Evolutionary conservation across 2,797 vertebrate species (phyloP).

Genomic region (Anguilla pacifica): DNA sequence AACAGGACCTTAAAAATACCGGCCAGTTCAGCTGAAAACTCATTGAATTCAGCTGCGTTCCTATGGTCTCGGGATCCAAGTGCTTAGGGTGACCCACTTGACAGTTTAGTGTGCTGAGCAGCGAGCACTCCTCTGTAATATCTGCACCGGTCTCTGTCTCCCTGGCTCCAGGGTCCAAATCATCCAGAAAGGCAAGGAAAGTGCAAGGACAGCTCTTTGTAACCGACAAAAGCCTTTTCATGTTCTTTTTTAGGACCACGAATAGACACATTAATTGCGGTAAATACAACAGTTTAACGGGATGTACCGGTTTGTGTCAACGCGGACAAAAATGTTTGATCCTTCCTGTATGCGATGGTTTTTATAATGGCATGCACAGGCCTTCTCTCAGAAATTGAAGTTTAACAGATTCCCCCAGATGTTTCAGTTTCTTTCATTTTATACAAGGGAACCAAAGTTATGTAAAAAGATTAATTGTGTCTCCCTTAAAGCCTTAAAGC

Average conservation of each 20-base stretch:
- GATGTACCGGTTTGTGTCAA: neutral
- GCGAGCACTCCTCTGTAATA: slow-evolving; percentile 41
- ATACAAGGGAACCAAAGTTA: neutral
- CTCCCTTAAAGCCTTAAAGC: neutral
- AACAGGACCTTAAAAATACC: neutral
- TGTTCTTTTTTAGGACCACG: neutral
- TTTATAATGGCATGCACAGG: neutral
- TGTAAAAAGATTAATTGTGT: slow-evolving; percentile 12
- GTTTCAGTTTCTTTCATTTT: neutral
- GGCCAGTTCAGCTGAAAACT: neutral
- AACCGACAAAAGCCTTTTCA: neutral
- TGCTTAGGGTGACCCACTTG: slow-evolving; percentile 66
- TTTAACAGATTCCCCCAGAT: neutral
- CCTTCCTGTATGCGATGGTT: neutral
- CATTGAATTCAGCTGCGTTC: neutral
- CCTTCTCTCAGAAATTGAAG: neutral
- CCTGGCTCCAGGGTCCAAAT: slow-evolving; percentile 13
- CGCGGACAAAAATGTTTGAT: neutral
- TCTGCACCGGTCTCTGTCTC: slow-evolving; percentile 5
- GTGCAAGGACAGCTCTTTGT: neutral
- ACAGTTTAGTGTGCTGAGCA: slow-evolving; percentile 48
- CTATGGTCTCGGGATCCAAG: neutral
- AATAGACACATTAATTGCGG: neutral
- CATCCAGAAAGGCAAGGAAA: neutral
- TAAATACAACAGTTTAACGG: neutral